Evolutionary conservation across 2,113 vertebrate genomes (phyloP).

Genomic region (Tetrax tetrax): DNA sequence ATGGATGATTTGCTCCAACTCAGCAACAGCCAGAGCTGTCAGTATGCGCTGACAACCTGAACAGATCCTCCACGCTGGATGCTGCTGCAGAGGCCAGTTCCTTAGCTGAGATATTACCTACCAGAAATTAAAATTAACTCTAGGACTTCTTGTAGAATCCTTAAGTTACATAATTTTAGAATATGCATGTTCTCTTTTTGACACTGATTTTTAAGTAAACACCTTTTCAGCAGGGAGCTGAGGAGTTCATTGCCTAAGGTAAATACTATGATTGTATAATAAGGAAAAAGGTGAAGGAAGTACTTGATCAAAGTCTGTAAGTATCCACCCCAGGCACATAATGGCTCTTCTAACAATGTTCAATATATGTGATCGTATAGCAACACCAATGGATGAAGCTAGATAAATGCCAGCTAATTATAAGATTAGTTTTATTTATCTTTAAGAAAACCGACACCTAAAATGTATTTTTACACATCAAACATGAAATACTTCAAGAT

Average conservation of each 20-base stretch:
- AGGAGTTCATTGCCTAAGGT: background rate
- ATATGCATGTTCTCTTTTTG: background rate
- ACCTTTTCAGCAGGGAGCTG: background rate
- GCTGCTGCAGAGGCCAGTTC: background rate
- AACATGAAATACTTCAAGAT: background rate
- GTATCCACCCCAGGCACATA: background rate
- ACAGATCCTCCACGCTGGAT: background rate
- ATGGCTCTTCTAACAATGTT: background rate
- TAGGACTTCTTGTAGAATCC: background rate
- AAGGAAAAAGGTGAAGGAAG: background rate
- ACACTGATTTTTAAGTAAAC: background rate
- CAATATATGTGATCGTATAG: rapidly evolving
- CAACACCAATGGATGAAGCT: background rate
- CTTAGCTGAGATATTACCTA: background rate
- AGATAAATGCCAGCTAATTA: background rate
- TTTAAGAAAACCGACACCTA: background rate
- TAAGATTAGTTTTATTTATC: background rate
- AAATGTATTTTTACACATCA: background rate
- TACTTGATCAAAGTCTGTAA: background rate
- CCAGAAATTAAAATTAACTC: background rate
- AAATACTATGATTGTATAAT: background rate
- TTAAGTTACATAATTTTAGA: background rate
- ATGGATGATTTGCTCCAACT: background rate
- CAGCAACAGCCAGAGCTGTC: background rate
- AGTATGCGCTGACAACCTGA: background rate